Conservation (phyloP, 2,888 invertebrate species). For the Aquatica leii region DNA sequence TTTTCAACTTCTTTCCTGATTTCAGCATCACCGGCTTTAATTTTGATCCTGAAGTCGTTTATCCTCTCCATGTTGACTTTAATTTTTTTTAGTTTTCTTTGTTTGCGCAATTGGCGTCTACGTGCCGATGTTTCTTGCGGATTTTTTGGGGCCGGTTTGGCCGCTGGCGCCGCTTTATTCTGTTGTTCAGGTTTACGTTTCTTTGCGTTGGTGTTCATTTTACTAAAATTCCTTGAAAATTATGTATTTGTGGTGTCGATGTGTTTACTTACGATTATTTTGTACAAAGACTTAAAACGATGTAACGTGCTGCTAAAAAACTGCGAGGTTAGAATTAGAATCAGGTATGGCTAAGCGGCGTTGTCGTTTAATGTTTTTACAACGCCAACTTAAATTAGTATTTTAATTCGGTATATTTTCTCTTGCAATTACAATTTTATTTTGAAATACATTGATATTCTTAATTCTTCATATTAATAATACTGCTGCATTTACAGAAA, state of each 20-base stretch:
- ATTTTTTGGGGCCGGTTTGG: background rate
- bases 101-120: background rate
- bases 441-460: too few species aligned
- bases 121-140: background rate
- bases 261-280: background rate
- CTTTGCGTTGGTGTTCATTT: background rate
- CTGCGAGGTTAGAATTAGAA: too few species aligned
- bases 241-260: background rate
- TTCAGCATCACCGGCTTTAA: background rate
- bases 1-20: background rate
- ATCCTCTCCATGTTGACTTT: background rate
- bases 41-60: background rate
- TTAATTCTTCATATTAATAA: too few species aligned
- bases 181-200: background rate
- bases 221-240: background rate
- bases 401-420: too few species aligned
- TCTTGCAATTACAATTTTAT: too few species aligned
- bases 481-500: too few species aligned
- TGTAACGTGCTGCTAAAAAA: too few species aligned
- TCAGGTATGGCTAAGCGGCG: too few species aligned
- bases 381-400: too few species aligned
- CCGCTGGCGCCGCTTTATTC: background rate
- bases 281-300: too few species aligned
- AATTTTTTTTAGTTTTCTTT: background rate
- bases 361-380: too few species aligned